These are phyloP conservation scores for Spisula solida DNA, from an alignment of 2,888 invertebrate species.

Conservation along the genomic window DNA sequence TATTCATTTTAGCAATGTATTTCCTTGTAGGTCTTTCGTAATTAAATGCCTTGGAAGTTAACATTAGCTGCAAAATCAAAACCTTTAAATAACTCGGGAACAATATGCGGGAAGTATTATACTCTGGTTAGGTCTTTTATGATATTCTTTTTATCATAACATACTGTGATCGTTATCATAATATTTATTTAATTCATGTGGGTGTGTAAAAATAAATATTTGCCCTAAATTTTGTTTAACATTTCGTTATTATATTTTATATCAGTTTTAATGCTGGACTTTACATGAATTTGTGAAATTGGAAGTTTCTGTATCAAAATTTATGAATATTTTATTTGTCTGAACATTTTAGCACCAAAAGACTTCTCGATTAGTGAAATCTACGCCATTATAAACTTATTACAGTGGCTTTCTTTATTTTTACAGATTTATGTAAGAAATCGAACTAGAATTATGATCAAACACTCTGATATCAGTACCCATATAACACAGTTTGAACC, in stretches of 20 bases:
- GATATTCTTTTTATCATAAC: not conserved
- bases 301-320: not conserved
- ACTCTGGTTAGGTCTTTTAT: not conserved
- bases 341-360: not conserved
- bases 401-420: not conserved
- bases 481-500: not conserved
- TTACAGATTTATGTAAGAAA: not conserved
- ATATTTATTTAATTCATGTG: not conserved
- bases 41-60: constrained; percentile 34
- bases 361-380: not conserved
- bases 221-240: constrained; percentile 2
- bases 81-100: constrained; percentile 1
- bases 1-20: constrained; percentile 4
- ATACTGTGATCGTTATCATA: constrained; percentile 20
- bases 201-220: constrained; percentile 30
- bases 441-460: too few relatives aligned
- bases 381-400: not conserved
- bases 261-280: not conserved
- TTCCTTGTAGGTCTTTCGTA: constrained; percentile 13
- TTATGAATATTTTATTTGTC: not conserved
- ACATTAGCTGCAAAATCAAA: not conserved
- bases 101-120: constrained; percentile 15
- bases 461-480: too few relatives aligned
- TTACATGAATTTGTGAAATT: constrained; percentile 8
- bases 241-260: not conserved